Conservation (phyloP, 2,888 invertebrate species). For the Microplitis deprimator region DNA sequence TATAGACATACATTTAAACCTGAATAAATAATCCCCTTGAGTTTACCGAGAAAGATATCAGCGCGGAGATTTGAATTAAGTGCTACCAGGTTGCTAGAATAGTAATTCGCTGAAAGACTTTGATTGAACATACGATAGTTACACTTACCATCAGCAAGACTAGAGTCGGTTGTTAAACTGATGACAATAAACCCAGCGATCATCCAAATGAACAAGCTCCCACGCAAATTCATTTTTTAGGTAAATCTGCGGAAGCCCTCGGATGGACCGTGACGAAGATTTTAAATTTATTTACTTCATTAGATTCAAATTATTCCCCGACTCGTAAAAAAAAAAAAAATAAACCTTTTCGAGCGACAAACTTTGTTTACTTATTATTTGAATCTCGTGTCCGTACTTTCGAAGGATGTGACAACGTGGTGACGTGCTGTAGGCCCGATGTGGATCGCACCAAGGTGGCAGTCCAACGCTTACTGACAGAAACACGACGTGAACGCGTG, state of each 20-base stretch:
- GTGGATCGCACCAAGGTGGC: slow-evolving; percentile 36
- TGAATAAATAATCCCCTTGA: slow-evolving; percentile 19
- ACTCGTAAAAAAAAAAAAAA: background rate
- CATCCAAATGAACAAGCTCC: slow-evolving; percentile 16
- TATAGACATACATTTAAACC: background rate
- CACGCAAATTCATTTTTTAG: slow-evolving; percentile 29
- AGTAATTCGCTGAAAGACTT: background rate
- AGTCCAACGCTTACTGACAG: slow-evolving; percentile 39
- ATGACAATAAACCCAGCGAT: slow-evolving; percentile 34
- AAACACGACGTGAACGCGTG: slow-evolving; percentile 41
- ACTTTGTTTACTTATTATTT: background rate
- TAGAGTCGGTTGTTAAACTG: slow-evolving; percentile 25
- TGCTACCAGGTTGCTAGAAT: background rate
- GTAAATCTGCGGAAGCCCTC: background rate
- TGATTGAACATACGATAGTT: background rate
- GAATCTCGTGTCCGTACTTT: background rate
- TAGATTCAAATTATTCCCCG: background rate
- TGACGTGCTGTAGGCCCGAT: background rate
- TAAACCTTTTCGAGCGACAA: background rate
- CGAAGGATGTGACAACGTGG: background rate
- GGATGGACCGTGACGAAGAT: background rate
- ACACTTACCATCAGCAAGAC: slow-evolving; percentile 27
- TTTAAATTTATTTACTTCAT: slow-evolving; percentile 31
- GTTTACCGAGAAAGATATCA: background rate
- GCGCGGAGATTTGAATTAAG: background rate